Conservation (phyloP, 64 coral and sea anemone species). For the Dendrophyllia cribrosa region DNA sequence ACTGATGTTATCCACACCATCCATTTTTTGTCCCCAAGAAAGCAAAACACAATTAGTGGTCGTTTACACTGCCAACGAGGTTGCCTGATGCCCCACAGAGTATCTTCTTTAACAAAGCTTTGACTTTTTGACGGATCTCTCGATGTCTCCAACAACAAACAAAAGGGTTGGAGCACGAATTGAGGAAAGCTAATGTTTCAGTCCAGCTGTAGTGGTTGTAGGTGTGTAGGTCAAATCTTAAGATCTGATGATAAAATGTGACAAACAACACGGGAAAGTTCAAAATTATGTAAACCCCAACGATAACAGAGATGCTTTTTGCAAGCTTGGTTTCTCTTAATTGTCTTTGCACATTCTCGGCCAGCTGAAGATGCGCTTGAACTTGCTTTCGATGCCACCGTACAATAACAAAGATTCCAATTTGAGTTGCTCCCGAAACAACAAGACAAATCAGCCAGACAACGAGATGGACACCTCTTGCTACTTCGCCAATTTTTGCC, state of each 20-base stretch:
- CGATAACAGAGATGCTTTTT: conserved; percentile 35
- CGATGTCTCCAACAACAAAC: conserved; percentile 45
- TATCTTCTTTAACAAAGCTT: background rate
- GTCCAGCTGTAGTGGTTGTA: conserved; percentile 64
- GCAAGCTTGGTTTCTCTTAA: background rate
- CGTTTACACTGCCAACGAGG: too few species aligned
- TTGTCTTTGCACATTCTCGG: too few species aligned
- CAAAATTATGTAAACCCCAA: conserved; percentile 43
- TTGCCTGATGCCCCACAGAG: too few species aligned
- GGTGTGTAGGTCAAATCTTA: conserved; percentile 2
- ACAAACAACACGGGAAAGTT: conserved; percentile 48
- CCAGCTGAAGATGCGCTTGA: background rate
- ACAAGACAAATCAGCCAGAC: conserved; percentile 26
- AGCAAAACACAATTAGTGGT: too few species aligned
- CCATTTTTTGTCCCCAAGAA: too few species aligned
- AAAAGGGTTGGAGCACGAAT: conserved; percentile 44
- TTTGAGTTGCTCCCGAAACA: conserved; percentile 18
- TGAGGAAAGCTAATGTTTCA: conserved; percentile 61
- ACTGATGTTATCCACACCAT: too few species aligned
- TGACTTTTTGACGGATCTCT: background rate
- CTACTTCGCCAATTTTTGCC: conserved; percentile 23
- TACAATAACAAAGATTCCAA: conserved; percentile 30
- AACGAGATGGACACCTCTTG: conserved; percentile 3
- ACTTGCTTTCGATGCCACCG: background rate
- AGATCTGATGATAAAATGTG: conserved; percentile 42